phyloP scores from a whole-genome alignment of 2,888 invertebrate species.

The Chrysolina haemoptera region DNA sequence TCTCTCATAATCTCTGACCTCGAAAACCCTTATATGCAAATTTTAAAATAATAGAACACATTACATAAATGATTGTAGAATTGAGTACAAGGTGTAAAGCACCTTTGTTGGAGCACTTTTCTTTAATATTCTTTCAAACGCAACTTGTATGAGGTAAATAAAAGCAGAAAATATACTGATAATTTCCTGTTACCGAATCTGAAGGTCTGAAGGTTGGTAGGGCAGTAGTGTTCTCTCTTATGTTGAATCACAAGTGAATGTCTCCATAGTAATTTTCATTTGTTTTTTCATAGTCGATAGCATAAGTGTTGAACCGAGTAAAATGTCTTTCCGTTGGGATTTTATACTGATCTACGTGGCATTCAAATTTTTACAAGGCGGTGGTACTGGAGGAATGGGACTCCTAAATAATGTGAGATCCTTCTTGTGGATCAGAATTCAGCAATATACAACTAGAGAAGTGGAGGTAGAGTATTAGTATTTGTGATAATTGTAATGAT shows the following conservation, averaged over 20 bases:
- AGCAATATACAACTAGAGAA: slow-evolving; percentile 95
- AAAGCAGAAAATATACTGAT: too few species aligned
- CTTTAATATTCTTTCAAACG: too few species aligned
- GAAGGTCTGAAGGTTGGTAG: too few species aligned
- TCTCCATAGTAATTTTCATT: slow-evolving; percentile 12
- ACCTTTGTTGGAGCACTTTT: too few species aligned
- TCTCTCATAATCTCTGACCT: too few species aligned
- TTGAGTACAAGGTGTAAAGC: too few species aligned
- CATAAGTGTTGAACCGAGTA: slow-evolving; percentile 67
- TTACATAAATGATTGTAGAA: too few species aligned
- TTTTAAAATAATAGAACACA: too few species aligned
- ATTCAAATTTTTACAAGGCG: slow-evolving; percentile 96
- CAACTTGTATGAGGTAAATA: too few species aligned
- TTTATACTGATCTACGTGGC: slow-evolving; percentile 87
- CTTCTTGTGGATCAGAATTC: slow-evolving; percentile 95
- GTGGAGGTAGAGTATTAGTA: slow-evolving; percentile 76
- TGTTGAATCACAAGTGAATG: neutral
- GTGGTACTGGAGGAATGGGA: slow-evolving; percentile 94
- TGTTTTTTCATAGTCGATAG: slow-evolving; percentile 81
- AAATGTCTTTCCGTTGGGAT: slow-evolving; percentile 86
- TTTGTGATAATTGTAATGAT: neutral
- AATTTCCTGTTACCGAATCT: too few species aligned
- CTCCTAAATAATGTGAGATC: slow-evolving; percentile 91
- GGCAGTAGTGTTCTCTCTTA: too few species aligned
- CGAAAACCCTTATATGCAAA: too few species aligned